phyloP scores from a whole-genome alignment of 2,113 vertebrate species.

The Oxygymnocypris stewartii region DNA sequence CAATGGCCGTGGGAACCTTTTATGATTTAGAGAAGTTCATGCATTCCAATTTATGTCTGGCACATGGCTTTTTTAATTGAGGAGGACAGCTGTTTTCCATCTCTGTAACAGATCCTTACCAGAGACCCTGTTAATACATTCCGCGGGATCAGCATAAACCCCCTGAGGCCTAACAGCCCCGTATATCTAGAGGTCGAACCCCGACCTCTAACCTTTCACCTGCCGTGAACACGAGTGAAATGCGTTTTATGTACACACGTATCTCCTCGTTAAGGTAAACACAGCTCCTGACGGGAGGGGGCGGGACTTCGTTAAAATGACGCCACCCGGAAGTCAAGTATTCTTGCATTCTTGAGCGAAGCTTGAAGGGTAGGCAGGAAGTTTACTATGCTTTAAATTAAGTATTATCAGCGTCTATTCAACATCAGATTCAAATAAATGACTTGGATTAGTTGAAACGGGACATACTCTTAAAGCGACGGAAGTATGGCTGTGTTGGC shows the following conservation, averaged over 20 bases:
- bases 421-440: neutral
- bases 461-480: neutral
- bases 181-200: neutral
- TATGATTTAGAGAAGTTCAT: neutral
- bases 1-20: neutral
- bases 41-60: neutral
- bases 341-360: constrained; percentile 20
- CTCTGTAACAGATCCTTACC: neutral
- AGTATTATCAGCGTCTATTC: neutral
- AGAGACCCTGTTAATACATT: neutral
- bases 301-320: constrained; percentile 45
- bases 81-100: constrained; percentile 9
- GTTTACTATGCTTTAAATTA: neutral
- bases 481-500: neutral
- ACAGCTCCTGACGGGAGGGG: neutral
- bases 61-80: neutral
- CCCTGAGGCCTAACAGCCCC: neutral
- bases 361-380: constrained; percentile 7
- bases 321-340: constrained; percentile 52
- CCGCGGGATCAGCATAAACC: neutral
- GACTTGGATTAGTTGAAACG: neutral
- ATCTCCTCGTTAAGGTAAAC: neutral
- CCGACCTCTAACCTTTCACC: neutral
- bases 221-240: neutral
- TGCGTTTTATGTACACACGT: neutral